phyloP scores from a whole-genome alignment of 2,888 invertebrate species.

The Scaptomyza cyrtandrae region DNA sequence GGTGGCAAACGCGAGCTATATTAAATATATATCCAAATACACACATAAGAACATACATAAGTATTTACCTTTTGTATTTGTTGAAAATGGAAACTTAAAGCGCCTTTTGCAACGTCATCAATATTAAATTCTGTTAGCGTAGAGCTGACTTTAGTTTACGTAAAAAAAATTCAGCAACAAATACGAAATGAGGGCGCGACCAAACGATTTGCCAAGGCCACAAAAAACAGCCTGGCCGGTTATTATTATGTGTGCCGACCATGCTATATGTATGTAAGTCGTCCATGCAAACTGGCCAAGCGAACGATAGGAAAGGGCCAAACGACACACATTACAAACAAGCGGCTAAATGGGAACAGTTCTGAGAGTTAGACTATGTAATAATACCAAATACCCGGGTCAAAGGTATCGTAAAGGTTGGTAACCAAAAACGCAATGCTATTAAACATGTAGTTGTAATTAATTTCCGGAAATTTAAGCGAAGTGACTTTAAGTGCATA shows the following conservation, averaged over 20 bases:
- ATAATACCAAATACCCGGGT: slow-evolving; percentile 2
- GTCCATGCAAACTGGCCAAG: slow-evolving; percentile 15
- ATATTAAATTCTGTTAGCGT: slow-evolving; percentile 14
- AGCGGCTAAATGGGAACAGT: neutral
- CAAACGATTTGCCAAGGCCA: slow-evolving; percentile 38
- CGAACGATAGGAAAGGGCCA: slow-evolving; percentile 6
- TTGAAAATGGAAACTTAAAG: slow-evolving; percentile 13
- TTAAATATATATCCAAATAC: neutral
- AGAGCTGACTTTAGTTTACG: slow-evolving; percentile 15
- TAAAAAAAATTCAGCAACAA: slow-evolving; percentile 34
- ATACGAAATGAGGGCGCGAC: slow-evolving; percentile 36
- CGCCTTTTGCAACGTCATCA: slow-evolving; percentile 19
- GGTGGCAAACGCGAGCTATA: neutral
- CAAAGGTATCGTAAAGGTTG: neutral
- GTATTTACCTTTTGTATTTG: slow-evolving; percentile 3
- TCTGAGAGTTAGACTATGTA: neutral
- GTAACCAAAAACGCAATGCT: neutral
- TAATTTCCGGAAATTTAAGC: neutral
- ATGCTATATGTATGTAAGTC: slow-evolving; percentile 22
- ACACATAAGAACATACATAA: neutral
- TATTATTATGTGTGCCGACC: slow-evolving; percentile 35
- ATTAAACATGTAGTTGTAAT: neutral
- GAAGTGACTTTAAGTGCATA: neutral
- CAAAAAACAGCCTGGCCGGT: slow-evolving; percentile 19
- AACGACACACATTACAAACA: neutral